Evolutionary conservation across 2,797 vertebrate genomes (phyloP).

Genomic region (Tachyglossus aculeatus): DNA sequence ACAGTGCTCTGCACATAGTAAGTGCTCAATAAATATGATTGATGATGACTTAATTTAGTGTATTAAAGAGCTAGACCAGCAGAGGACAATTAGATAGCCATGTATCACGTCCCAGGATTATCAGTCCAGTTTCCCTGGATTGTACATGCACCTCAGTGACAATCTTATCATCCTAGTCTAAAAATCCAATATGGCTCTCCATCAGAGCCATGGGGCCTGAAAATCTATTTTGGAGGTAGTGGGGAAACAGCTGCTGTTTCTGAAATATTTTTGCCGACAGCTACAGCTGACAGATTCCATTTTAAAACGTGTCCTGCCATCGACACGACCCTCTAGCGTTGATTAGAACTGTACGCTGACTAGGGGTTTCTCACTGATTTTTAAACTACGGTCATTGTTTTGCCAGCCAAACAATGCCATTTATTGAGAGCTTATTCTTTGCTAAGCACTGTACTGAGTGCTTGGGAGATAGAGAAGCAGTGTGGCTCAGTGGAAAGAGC

Average conservation of each 20-base stretch:
- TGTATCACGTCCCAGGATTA: neutral
- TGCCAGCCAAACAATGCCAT: no score
- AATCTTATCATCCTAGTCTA: slow-evolving; percentile 35
- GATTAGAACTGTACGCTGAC: slow-evolving; percentile 12
- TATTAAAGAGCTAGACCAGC: neutral
- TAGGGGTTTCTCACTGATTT: no score
- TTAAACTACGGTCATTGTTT: no score
- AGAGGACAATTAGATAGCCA: slow-evolving; percentile 2
- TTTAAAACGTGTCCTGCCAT: slow-evolving; percentile 47
- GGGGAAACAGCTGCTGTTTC: slow-evolving; percentile 72
- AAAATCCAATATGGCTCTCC: slow-evolving; percentile 26
- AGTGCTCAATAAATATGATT: no score
- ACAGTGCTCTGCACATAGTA: no score
- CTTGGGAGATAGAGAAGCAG: no score
- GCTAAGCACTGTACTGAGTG: no score
- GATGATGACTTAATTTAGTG: no score
- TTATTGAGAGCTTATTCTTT: no score
- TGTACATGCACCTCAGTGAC: slow-evolving; percentile 17
- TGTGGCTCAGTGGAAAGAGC: no score
- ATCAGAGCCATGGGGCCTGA: slow-evolving; percentile 52
- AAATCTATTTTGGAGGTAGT: slow-evolving; percentile 73
- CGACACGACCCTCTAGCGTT: slow-evolving; percentile 34
- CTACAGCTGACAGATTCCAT: slow-evolving; percentile 76
- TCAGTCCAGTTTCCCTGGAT: no score
- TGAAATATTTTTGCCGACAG: slow-evolving; percentile 77